Conservation (phyloP, 2,888 invertebrate species). For the Microchrysa polita region DNA sequence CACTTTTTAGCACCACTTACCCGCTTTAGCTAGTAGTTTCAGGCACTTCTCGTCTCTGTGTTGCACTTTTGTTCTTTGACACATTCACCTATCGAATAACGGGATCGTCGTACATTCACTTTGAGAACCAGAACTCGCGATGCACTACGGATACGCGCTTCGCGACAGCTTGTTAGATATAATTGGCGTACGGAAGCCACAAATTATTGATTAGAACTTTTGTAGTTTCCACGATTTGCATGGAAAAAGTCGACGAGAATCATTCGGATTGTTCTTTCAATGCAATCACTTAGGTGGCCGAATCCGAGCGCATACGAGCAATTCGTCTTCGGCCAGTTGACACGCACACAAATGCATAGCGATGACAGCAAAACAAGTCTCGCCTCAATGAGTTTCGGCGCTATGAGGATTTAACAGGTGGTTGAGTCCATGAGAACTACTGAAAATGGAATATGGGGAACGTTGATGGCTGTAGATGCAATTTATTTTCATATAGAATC, state of each 20-base stretch:
- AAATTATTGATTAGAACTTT: slow-evolving; percentile 1
- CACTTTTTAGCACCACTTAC: slow-evolving; percentile 9
- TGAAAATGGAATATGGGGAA: too few relatives aligned
- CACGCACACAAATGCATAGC: neutral
- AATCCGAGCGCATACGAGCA: too few relatives aligned
- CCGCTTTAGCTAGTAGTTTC: neutral
- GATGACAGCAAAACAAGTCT: slow-evolving; percentile 19
- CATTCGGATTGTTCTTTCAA: slow-evolving; percentile 7
- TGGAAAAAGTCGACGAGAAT: neutral
- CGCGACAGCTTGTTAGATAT: neutral
- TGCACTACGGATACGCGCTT: neutral
- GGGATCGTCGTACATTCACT: slow-evolving; percentile 21
- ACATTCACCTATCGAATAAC: slow-evolving; percentile 21
- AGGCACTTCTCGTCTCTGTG: slow-evolving; percentile 20
- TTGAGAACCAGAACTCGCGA: neutral
- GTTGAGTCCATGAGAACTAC: too few relatives aligned
- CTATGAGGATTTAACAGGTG: slow-evolving; percentile 27
- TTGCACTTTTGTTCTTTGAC: neutral
- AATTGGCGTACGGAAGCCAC: neutral
- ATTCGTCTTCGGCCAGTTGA: neutral
- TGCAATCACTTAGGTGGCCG: too few relatives aligned
- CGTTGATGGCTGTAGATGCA: too few relatives aligned
- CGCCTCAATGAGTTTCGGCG: slow-evolving; percentile 5
- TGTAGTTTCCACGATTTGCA: neutral
- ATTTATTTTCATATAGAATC: too few relatives aligned